These are phyloP conservation scores for Gadus chalcogrammus DNA, from an alignment of 2,113 vertebrate genomes.

Conservation along the genomic window DNA sequence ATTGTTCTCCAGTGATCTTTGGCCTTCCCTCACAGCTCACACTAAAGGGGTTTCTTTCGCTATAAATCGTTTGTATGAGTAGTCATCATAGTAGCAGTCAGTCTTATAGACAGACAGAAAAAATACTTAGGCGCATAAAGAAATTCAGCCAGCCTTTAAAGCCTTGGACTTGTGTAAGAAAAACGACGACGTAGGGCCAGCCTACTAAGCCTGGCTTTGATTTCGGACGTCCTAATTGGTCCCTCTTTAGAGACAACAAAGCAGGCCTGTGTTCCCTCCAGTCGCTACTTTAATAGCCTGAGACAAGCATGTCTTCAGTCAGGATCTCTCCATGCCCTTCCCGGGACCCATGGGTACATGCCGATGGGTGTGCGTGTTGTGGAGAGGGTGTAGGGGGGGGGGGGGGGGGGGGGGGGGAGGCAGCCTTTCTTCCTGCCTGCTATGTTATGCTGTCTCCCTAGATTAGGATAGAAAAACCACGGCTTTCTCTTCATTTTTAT, in stretches of 20 bases:
- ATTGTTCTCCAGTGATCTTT: too few species aligned
- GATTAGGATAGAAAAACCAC: slow-evolving; percentile 37
- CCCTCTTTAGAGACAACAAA: slow-evolving; percentile 53
- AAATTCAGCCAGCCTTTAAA: slow-evolving; percentile 16
- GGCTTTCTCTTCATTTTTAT: slow-evolving; percentile 19
- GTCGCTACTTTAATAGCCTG: slow-evolving; percentile 45
- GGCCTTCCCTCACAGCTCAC: too few species aligned
- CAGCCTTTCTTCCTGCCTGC: slow-evolving; percentile 31
- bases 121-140: too few species aligned
- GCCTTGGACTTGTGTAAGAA: slow-evolving; percentile 38
- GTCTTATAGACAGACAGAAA: too few species aligned
- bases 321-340: slow-evolving; percentile 17
- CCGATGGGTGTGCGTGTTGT: slow-evolving; percentile 16
- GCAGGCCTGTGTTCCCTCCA: slow-evolving; percentile 40
- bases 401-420: slow-evolving; percentile 16
- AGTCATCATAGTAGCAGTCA: too few species aligned
- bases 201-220: slow-evolving; percentile 53
- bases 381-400: too few species aligned
- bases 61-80: too few species aligned
- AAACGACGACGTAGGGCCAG: slow-evolving; percentile 7
- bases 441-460: slow-evolving; percentile 34
- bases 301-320: slow-evolving; percentile 59
- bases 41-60: too few species aligned
- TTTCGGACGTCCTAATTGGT: slow-evolving; percentile 55
- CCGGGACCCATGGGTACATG: slow-evolving; percentile 32